Conservation (phyloP, 64 coral and sea anemone genomes). For the Porites australiensis region DNA sequence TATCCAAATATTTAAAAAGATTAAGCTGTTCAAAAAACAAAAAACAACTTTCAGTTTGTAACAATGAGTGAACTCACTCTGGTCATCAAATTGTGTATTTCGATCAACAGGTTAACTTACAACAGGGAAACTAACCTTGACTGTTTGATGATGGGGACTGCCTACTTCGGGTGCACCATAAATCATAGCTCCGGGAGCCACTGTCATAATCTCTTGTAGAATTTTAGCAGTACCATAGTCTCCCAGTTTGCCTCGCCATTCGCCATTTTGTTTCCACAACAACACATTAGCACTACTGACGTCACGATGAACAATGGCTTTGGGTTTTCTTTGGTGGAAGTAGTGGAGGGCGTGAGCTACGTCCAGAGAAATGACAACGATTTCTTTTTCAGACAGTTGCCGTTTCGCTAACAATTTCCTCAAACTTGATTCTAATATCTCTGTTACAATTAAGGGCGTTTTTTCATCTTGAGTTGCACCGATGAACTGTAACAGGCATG, state of each 20-base stretch:
- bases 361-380: conserved; percentile 39
- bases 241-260: conserved; percentile 50
- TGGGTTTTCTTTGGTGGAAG: conserved; percentile 36
- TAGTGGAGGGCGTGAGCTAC: conserved; percentile 42
- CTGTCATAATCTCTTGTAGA: conserved; percentile 2
- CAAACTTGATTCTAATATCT: conserved; percentile 60
- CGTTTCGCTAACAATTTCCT: neutral
- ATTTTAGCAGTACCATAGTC: conserved; percentile 67
- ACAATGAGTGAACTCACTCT: too few species aligned
- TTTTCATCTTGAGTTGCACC: conserved; percentile 49
- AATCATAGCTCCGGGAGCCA: neutral
- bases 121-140: too few species aligned
- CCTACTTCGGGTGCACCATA: neutral
- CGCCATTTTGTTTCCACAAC: conserved; percentile 24
- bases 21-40: too few species aligned
- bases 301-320: conserved; percentile 66
- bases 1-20: too few species aligned
- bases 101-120: too few species aligned
- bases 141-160: too few species aligned
- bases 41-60: too few species aligned
- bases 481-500: conserved; percentile 66
- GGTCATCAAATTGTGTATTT: too few species aligned
- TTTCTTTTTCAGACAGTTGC: neutral
- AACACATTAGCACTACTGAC: conserved; percentile 67
- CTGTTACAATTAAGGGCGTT: conserved; percentile 39